phyloP scores from a whole-genome alignment of 2,797 vertebrate species.

The Acridotheres tristis region DNA sequence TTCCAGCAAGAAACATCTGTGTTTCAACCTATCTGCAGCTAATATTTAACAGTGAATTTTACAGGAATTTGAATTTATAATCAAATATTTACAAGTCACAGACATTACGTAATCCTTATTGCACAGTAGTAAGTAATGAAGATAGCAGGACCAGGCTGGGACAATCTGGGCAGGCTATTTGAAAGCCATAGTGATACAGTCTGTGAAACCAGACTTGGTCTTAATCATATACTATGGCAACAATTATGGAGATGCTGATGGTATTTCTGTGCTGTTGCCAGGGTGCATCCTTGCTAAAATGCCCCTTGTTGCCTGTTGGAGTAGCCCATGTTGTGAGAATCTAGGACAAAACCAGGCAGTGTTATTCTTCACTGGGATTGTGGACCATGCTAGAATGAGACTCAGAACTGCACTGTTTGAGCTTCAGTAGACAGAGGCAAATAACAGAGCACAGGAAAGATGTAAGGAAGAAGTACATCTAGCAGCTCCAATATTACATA shows the following conservation, averaged over 20 bases:
- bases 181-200: background rate
- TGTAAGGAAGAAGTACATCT: background rate
- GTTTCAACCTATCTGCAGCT: background rate
- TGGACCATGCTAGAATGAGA: background rate
- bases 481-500: background rate
- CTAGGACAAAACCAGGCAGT: background rate
- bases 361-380: background rate
- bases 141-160: background rate
- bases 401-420: background rate
- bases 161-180: background rate
- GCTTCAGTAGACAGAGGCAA: background rate
- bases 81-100: slow-evolving; percentile 38
- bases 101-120: background rate
- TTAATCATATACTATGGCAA: background rate
- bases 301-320: background rate
- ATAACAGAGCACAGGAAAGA: background rate
- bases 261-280: background rate
- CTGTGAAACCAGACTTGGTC: background rate
- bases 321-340: background rate
- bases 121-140: background rate
- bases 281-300: background rate
- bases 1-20: slow-evolving; percentile 23
- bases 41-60: slow-evolving; percentile 30
- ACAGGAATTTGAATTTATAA: slow-evolving; percentile 47
- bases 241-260: background rate